Percentiles rank a stretch among this genome's conserved stretches.
phyloP scores from a whole-genome alignment of 1,140 invertebrate species.

The Oryctes rhinoceros region DNA sequence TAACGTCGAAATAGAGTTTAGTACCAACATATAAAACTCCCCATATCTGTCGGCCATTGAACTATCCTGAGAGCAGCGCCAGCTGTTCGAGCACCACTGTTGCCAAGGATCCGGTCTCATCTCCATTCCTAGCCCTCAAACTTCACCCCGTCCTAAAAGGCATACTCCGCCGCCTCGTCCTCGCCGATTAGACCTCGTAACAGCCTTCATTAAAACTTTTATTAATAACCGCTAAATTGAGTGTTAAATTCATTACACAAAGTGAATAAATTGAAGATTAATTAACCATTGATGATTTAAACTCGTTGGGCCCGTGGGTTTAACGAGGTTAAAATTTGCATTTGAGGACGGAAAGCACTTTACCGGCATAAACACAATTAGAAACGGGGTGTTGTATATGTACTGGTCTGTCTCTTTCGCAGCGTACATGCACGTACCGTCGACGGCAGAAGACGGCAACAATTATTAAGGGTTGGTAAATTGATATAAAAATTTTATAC shows the following conservation, averaged over 20 bases:
- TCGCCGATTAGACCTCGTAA: slow-evolving; percentile 56
- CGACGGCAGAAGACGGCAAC: background rate
- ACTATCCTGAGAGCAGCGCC: slow-evolving; percentile 33
- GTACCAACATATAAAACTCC: background rate
- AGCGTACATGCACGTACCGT: background rate
- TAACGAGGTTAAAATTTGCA: slow-evolving; percentile 65
- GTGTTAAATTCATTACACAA: slow-evolving; percentile 65
- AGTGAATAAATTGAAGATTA: slow-evolving; percentile 65
- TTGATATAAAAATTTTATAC: background rate
- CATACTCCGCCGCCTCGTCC: slow-evolving; percentile 20
- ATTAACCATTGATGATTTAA: slow-evolving; percentile 65
- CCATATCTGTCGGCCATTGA: background rate
- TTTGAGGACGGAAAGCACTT: slow-evolving; percentile 65
- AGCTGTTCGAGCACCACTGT: slow-evolving; percentile 42
- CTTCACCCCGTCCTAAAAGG: background rate
- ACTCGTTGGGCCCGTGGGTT: slow-evolving; percentile 60
- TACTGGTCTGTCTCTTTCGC: background rate
- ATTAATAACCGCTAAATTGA: slow-evolving; percentile 65
- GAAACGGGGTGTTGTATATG: slow-evolving; percentile 29
- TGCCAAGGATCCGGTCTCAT: slow-evolving; percentile 7
- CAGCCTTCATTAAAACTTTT: slow-evolving; percentile 63
- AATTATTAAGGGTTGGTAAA: background rate
- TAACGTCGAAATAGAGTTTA: background rate
- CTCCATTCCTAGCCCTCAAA: background rate
- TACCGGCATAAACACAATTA: slow-evolving; percentile 46